Evolutionary conservation across 2,888 invertebrate species (phyloP).

Genomic region (Malthinus seriepunctatus): DNA sequence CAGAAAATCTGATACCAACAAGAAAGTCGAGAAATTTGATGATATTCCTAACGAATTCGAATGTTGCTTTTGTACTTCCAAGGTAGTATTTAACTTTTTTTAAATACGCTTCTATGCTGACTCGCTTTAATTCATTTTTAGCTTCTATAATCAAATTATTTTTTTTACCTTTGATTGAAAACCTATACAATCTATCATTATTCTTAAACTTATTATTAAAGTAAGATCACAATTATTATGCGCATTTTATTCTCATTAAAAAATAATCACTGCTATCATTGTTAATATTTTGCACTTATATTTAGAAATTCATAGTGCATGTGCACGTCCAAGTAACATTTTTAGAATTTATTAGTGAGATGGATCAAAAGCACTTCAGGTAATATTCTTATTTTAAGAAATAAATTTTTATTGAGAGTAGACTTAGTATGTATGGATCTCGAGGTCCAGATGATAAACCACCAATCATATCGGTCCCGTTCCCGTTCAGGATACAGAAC

Average conservation of each 20-base stretch:
- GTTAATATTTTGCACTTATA: slow-evolving; percentile 4
- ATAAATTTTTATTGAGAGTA: no score
- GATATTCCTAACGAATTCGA: slow-evolving; percentile 94
- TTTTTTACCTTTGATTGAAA: background rate
- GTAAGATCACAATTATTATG: background rate
- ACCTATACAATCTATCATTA: background rate
- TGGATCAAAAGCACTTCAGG: no score
- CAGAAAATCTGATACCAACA: slow-evolving; percentile 66
- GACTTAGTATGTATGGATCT: no score
- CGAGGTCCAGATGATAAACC: no score
- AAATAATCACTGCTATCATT: slow-evolving; percentile 3
- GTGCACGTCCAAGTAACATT: slow-evolving; percentile 1
- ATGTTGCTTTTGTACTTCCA: slow-evolving; percentile 96
- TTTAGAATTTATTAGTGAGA: background rate
- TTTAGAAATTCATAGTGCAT: slow-evolving; percentile 6
- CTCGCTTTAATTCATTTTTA: slow-evolving; percentile 21
- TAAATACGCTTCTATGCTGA: slow-evolving; percentile 20
- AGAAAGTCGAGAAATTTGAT: slow-evolving; percentile 68
- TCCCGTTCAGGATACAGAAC: no score
- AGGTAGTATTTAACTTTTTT: slow-evolving; percentile 65
- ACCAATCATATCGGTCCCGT: no score
- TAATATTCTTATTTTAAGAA: no score
- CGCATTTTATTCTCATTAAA: background rate
- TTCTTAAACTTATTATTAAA: background rate
- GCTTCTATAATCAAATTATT: background rate